These are phyloP conservation scores for Pecten maximus DNA, from an alignment of 2,888 invertebrate species.

Conservation along the genomic window DNA sequence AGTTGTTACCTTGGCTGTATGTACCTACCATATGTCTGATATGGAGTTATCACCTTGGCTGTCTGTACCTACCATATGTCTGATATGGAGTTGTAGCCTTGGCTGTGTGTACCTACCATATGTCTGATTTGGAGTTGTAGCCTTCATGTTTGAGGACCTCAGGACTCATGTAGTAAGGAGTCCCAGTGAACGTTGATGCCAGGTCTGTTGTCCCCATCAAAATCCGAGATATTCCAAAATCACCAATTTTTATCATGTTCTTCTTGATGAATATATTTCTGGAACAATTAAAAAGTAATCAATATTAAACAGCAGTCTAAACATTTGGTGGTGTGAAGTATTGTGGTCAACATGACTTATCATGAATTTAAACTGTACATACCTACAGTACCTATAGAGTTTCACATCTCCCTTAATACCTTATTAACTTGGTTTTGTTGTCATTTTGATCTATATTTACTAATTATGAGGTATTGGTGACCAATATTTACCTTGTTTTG, in stretches of 20 bases:
- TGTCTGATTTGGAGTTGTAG: constrained; percentile 82
- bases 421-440: not conserved
- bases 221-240: constrained; percentile 83
- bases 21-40: too few relatives aligned
- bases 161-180: constrained; percentile 83
- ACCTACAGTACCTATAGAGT: too few relatives aligned
- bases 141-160: constrained; percentile 83
- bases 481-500: not conserved
- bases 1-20: too few relatives aligned
- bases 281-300: constrained; percentile 51
- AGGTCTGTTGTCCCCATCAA: constrained; percentile 82
- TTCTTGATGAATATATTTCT: constrained; percentile 82
- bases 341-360: not conserved
- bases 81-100: too few relatives aligned
- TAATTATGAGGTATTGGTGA: not conserved
- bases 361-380: too few relatives aligned
- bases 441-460: not conserved
- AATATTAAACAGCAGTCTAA: not conserved
- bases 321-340: too few relatives aligned
- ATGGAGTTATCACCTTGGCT: too few relatives aligned
- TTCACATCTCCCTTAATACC: not conserved
- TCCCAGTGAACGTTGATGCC: constrained; percentile 82
- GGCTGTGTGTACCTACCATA: constrained; percentile 82
- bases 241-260: constrained; percentile 82
- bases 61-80: too few relatives aligned